Percentiles rank a stretch among this genome's conserved stretches.
Conservation (phyloP, 2,888 invertebrate species). For the Acrocyrtus sp. region DNA sequence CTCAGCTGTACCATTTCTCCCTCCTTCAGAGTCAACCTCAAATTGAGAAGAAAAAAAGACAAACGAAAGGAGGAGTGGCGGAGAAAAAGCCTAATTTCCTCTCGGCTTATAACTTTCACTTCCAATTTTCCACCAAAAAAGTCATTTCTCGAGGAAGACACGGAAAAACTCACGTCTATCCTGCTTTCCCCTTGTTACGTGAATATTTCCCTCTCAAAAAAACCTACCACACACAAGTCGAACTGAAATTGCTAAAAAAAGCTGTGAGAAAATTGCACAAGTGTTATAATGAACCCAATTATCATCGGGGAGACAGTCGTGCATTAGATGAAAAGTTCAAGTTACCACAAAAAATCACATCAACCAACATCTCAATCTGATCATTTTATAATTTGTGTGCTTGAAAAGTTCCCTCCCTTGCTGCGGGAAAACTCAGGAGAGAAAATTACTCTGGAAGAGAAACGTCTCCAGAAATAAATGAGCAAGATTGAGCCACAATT, state of each 20-base stretch:
- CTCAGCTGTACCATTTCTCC: slow-evolving; percentile 18
- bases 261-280: slow-evolving; percentile 38
- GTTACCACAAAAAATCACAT: too few relatives aligned
- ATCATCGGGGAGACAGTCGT: slow-evolving; percentile 35
- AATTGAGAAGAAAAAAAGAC: slow-evolving; percentile 13
- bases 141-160: slow-evolving; percentile 32
- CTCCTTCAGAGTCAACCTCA: too few relatives aligned
- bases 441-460: too few relatives aligned
- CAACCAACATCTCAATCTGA: slow-evolving; percentile 33
- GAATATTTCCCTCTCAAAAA: slow-evolving; percentile 39
- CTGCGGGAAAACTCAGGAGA: too few relatives aligned
- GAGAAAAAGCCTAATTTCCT: slow-evolving; percentile 49
- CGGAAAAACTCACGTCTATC: slow-evolving; percentile 23
- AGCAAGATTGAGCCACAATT: too few relatives aligned
- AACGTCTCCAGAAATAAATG: too few relatives aligned
- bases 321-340: slow-evolving; percentile 41
- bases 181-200: slow-evolving; percentile 26
- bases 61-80: background rate
- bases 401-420: too few relatives aligned
- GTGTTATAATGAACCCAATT: slow-evolving; percentile 51
- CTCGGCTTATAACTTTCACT: slow-evolving; percentile 49
- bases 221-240: slow-evolving; percentile 12
- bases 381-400: slow-evolving; percentile 40
- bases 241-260: slow-evolving; percentile 39
- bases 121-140: slow-evolving; percentile 46